phyloP scores from a whole-genome alignment of 2,113 vertebrate genomes.

The Chunga burmeisteri region DNA sequence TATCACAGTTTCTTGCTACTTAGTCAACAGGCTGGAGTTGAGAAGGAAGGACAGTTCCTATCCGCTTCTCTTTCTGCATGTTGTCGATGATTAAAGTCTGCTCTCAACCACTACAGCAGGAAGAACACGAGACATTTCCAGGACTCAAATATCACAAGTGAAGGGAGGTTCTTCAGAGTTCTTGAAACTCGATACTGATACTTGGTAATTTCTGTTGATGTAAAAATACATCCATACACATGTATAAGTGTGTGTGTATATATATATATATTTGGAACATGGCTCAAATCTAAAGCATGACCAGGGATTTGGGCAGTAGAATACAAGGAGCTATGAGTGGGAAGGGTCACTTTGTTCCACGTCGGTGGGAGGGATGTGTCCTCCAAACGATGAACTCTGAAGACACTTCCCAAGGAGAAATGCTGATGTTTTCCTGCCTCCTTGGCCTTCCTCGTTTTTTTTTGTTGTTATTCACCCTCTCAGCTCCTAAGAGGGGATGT shows the following conservation, averaged over 20 bases:
- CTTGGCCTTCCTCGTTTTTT: neutral
- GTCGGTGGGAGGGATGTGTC: neutral
- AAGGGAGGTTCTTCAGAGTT: neutral
- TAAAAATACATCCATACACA: neutral
- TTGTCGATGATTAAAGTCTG: neutral
- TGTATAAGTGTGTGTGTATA: accelerated
- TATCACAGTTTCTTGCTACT: neutral
- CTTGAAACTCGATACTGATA: neutral
- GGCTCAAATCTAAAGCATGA: neutral
- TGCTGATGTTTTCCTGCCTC: neutral
- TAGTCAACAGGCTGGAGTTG: neutral
- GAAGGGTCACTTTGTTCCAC: neutral
- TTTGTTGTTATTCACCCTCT: neutral
- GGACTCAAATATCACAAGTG: neutral
- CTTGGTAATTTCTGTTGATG: neutral
- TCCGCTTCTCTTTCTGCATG: neutral
- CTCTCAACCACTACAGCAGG: neutral
- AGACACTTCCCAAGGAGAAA: neutral
- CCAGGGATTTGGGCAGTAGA: neutral
- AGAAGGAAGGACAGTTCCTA: neutral
- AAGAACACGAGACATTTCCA: neutral
- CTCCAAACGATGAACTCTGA: neutral
- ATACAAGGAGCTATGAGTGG: neutral
- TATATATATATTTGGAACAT: neutral
- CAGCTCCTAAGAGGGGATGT: neutral